Evolutionary conservation across 2,797 vertebrate genomes (phyloP).

Genomic region (Carapus acus): DNA sequence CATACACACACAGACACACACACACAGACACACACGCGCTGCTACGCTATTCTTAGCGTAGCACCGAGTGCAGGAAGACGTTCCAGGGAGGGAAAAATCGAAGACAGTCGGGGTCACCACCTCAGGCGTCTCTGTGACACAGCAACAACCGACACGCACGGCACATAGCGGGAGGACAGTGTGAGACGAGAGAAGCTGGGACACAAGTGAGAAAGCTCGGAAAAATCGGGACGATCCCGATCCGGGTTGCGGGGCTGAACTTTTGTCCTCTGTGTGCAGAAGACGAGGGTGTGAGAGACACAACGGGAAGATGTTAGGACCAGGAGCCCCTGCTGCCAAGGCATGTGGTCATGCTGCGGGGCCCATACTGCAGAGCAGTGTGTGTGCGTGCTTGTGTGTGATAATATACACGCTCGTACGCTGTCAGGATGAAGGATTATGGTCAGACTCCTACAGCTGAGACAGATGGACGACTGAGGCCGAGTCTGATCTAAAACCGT

Average conservation of each 20-base stretch:
- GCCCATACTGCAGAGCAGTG: not conserved
- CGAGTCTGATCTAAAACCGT: conserved; percentile 3
- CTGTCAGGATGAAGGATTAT: conserved; percentile 29
- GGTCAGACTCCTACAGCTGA: conserved; percentile 21
- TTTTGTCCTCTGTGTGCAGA: no score
- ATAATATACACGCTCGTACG: conserved; percentile 1
- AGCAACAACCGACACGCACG: not conserved
- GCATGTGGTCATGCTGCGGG: conserved; percentile 1
- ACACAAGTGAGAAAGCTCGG: no score
- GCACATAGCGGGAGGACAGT: no score
- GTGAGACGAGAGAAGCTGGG: no score
- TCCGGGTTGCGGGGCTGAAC: no score
- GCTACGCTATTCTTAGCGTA: conserved; percentile 64
- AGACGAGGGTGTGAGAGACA: no score
- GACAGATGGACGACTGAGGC: conserved; percentile 34
- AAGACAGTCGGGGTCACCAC: conserved; percentile 9
- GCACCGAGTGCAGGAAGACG: conserved; percentile 36
- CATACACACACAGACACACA: no score
- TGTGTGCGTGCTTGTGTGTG: not conserved
- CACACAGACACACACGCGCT: conserved; percentile 23
- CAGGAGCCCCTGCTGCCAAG: conserved; percentile 12
- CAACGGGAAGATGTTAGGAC: no score
- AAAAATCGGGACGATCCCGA: no score
- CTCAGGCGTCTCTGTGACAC: conserved; percentile 1
- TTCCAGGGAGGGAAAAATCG: conserved; percentile 17